Evolutionary conservation across 2,888 invertebrate species (phyloP), one percentile per base, ranked within the genome.

Genomic region (Cheilosia vernalis): DNA sequence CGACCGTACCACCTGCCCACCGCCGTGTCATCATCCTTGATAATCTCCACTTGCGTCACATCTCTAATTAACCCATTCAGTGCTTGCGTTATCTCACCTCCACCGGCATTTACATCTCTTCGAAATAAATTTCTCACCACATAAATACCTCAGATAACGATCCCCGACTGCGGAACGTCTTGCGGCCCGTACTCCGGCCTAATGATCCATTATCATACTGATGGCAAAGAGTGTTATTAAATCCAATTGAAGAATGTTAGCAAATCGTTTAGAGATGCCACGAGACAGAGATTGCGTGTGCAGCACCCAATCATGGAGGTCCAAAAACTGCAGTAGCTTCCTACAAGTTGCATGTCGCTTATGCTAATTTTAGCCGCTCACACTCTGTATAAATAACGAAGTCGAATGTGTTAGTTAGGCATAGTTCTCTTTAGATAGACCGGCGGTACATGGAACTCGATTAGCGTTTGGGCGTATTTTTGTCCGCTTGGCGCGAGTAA

Each of bases 31-130:
- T 30, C 30, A 30, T 9, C 7, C 9, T 30, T 15, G 4, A 13
- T 17, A 24, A 44, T 47, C 60, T 70, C 64, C 70, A 77, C 63
- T 51, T 44, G 21, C 56, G 37, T 2, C 58, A 53, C 56, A 66
- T 78, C 44, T 74, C 19, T 83, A 83, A 83, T 83, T 83, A 73
- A 78, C 61, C 63, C 73, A 78, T 83, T 67, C 67, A 66, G 42
- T 19, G 40, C 27, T 61, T 67, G 44, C 21, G 42, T 70, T 60
- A 80, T 80, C 84, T 79, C 70, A 84, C 80, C 84, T 64, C 6
- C 70, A 51, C 37, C 21, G 69, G 66, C 74, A 79, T 79, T 79
- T 74, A 64, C 69, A 83, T 84, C 67, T 83, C 73, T 42, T 21
- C 24, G 44, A 70, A 79, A 55, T 53, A 53, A 69, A 77, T 73